A percentile compares a stretch with the other conserved stretches of the same genome.
phyloP scores from a whole-genome alignment of 1,140 invertebrate genomes.

The Brachionus rubens region DNA sequence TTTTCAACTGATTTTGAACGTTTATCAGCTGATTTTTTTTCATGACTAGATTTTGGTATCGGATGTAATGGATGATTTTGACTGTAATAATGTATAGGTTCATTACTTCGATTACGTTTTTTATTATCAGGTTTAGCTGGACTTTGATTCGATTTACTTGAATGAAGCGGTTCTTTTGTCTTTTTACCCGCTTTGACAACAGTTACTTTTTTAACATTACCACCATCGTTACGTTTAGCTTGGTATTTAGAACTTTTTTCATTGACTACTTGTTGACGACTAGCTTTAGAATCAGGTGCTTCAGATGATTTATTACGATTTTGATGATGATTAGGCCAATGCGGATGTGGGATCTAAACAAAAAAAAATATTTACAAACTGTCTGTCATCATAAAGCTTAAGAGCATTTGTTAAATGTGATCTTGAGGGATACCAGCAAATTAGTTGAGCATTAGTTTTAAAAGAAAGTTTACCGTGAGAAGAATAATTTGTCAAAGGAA shows the following conservation, averaged over 20 bases:
- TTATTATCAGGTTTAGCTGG: not conserved
- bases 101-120: constrained; percentile 20
- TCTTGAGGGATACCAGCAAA: too few relatives aligned
- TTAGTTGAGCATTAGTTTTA: too few relatives aligned
- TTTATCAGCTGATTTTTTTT: not conserved
- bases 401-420: too few relatives aligned
- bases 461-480: not conserved
- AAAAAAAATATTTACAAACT: not conserved
- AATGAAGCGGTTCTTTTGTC: not conserved
- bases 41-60: constrained; percentile 26
- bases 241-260: constrained; percentile 22
- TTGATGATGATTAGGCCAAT: constrained; percentile 15
- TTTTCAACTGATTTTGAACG: constrained; percentile 15
- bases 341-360: constrained; percentile 26
- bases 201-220: not conserved
- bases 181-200: not conserved
- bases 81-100: constrained; percentile 40
- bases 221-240: not conserved
- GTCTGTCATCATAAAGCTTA: too few relatives aligned
- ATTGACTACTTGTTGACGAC: constrained; percentile 25
- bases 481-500: not conserved
- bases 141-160: not conserved
- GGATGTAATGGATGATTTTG: constrained; percentile 39
- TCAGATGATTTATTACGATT: constrained; percentile 5
- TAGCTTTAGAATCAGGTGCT: not conserved